Base-by-base conservation (phyloP, 2,888 invertebrate species). In the Chaitophorus viminalis region DNA sequence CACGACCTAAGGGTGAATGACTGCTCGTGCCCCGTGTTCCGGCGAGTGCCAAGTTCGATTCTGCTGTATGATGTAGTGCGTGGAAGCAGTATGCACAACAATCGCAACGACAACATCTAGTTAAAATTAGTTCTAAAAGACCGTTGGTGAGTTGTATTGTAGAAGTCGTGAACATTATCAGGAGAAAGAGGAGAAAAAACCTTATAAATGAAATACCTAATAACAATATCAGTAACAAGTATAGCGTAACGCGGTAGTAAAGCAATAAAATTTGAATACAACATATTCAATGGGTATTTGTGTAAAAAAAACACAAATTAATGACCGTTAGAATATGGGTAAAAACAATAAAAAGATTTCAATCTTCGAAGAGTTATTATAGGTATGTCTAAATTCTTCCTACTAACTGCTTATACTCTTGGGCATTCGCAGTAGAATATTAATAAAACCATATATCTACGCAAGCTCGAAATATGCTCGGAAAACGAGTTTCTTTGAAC, bases 1-100 rank as follows among this genome's bases (percentile, higher is more conserved):
- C 85, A 85, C 85, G 85, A 85, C 70, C 21, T n/a, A 36, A 77
- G 85, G 85, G 85, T 78, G 85, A 85, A 85, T 31, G 85, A 85
- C 70, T 85, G 77, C 68, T 36, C 77, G 77, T 77, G 78, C n/a
- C 85, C 78, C 29, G 14, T 31, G 33, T 33, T 25, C 17, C 3
- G 39, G 29, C 33, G 54, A n/a, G 31, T 52, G 11, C 31, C 52
- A 82, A 82, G 82, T 70, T 33, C 82, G 82, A 82, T 70, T 25
- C 60, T 60, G 25, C 21, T 21, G 11, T 17, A 52, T 25, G 60
- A 60, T 25, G 25, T 60, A 25, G 18, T 60, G n/a, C n/a, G 33
- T 33, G 14, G 46, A 46, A 11, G 46, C 11, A 25, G 21, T 14
- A 46, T 46, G 29, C 29, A n/a, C n/a, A 33, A 21, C 54, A 54